Percentiles rank a stretch among this genome's conserved stretches.
phyloP scores from a whole-genome alignment of 2,797 vertebrate species.

The Anolis apletophallus region DNA sequence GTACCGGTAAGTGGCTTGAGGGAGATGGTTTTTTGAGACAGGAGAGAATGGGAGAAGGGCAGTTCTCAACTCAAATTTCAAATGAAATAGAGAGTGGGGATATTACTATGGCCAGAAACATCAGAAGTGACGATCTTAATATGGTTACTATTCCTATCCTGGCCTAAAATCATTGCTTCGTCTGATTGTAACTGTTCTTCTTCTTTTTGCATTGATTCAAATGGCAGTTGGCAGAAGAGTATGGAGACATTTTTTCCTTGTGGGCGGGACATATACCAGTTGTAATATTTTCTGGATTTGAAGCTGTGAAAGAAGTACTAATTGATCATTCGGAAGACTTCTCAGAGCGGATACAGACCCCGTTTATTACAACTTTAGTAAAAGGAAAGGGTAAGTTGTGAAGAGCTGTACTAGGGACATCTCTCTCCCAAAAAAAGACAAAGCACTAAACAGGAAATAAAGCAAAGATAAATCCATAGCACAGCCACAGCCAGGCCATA shows the following conservation, averaged over 20 bases:
- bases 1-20: not conserved
- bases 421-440: not conserved
- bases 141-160: not conserved
- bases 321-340: not conserved
- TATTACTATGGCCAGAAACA: not conserved
- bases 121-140: not conserved
- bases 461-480: no score
- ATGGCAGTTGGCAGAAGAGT: conserved; percentile 1
- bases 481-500: no score
- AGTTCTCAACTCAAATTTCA: no score
- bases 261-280: not conserved
- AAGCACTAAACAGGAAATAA: no score
- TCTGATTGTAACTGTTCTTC: not conserved
- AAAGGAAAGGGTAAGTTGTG: no score
- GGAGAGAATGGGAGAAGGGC: not conserved
- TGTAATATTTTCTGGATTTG: not conserved
- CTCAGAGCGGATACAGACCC: not conserved
- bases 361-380: no score
- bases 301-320: not conserved
- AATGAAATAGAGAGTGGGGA: not conserved
- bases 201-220: not conserved
- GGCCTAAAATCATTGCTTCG: no score
- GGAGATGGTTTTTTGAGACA: not conserved
- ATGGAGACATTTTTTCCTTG: not conserved
- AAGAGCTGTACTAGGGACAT: no score